phyloP scores from a whole-genome alignment of 2,113 vertebrate genomes.

The Hippolais icterina region DNA sequence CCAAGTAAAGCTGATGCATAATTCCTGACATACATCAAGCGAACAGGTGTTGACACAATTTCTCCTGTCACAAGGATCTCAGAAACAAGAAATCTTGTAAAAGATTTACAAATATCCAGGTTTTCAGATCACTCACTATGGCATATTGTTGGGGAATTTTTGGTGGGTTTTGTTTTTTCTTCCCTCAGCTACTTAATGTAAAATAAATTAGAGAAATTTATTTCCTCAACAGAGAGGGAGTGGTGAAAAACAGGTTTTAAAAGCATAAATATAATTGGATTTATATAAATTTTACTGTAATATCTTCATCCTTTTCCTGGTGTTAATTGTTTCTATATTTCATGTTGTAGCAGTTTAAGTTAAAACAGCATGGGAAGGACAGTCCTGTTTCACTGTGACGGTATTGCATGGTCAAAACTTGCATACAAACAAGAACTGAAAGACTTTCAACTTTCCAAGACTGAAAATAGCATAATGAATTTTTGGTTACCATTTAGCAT shows the following conservation, averaged over 20 bases:
- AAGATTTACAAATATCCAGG: background rate
- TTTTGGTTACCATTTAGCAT: background rate
- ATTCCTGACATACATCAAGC: background rate
- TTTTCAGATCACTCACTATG: background rate
- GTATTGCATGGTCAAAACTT: background rate
- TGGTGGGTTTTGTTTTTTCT: background rate
- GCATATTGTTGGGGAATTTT: background rate
- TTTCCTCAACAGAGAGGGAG: background rate
- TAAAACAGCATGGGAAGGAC: background rate
- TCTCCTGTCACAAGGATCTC: background rate
- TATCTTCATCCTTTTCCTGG: background rate
- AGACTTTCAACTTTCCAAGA: background rate
- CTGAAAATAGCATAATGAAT: background rate
- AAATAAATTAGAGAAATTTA: background rate
- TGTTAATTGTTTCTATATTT: background rate
- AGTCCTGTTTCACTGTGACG: background rate
- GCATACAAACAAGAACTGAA: background rate
- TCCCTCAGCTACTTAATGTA: background rate
- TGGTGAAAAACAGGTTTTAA: background rate
- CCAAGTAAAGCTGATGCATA: background rate
- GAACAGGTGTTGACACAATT: background rate
- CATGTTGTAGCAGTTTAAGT: background rate
- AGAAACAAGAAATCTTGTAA: background rate
- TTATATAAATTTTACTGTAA: background rate
- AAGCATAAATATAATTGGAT: background rate